A percentile compares a stretch with the other conserved stretches of the same genome.
Conservation (phyloP, 2,797 vertebrate species). For the Pyrocephalus nanus region DNA sequence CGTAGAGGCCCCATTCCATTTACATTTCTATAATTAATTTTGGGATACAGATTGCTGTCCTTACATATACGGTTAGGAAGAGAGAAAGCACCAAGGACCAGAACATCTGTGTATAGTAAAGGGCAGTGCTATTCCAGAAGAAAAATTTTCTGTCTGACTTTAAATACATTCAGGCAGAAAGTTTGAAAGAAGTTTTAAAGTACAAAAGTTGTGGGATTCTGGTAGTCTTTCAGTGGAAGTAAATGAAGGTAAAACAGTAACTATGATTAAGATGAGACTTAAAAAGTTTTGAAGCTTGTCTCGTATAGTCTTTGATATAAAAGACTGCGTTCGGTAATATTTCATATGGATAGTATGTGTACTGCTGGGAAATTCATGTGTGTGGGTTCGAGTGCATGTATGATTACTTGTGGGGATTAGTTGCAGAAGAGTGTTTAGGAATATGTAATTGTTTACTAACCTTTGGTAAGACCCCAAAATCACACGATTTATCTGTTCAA, state of each 20-base stretch:
- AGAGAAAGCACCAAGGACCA: neutral
- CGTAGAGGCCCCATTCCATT: neutral
- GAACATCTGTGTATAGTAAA: neutral
- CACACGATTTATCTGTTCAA: neutral
- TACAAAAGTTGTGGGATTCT: neutral
- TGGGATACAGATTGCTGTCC: neutral
- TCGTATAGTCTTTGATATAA: neutral
- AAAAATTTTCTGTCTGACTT: neutral
- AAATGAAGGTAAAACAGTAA: neutral
- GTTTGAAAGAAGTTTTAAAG: neutral
- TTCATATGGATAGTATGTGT: neutral
- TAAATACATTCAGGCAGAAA: neutral
- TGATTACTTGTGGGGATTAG: neutral
- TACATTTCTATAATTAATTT: neutral
- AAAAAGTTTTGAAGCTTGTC: neutral
- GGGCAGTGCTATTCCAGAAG: neutral
- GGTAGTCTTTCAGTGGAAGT: neutral
- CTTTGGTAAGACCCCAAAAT: neutral
- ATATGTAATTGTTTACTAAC: neutral
- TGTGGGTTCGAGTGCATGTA: fast-evolving
- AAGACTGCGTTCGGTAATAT: neutral
- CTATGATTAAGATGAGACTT: neutral
- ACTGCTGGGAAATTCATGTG: neutral
- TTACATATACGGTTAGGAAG: neutral
- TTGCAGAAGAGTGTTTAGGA: neutral